Evolutionary conservation across 2,113 vertebrate genomes (phyloP), one percentile per base, ranked within the genome.

Genomic region (Coptodon bakossiorum): DNA sequence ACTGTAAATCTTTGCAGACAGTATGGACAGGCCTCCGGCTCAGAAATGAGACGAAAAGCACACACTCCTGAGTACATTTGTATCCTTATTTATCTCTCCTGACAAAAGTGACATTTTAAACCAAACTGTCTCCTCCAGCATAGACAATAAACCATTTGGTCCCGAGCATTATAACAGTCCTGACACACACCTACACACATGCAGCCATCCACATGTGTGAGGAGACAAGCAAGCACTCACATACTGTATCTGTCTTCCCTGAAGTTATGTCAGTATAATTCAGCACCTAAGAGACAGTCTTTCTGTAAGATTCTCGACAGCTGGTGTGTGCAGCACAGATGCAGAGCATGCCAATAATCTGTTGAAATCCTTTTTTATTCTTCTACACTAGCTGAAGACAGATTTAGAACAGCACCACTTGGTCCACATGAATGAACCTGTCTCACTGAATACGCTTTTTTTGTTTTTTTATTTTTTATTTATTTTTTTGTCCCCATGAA

Each of bases 341-440:
- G 91, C 88, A 85, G 86, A 87, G 81, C 88, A 89, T 82, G 86
- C 90, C 90, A 93, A 91, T 95, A 96, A 96, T 96, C 94, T 95
- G 86, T 90, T 92, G 81, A 93, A 94, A 95, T 95, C 92, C 89
- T 50, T 68, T 95, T 52, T 92, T 90, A 89, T 92, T 93, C 88
- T 91, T 89, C 24, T 66, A 53, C n/a, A 84, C 78, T 91, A 90
- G 93, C 90, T 92, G 87, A 68, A 92, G 91, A 94, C 93, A 93
- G 89, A 94, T 93, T 94, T 92, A 92, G 94, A 93, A 88, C 87
- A 89, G 84, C 56, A 14, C 89, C 89, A 90, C 92, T 93, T 90
- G 83, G 89, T 92, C 93, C 93, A 94, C 59, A 90, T 92, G 93
- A 94, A 92, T 93, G 90, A 91, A 90, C 84, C 79, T 86, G 85